These are phyloP conservation scores for Perizoma affinitatum DNA, from an alignment of 2,888 invertebrate genomes.

Conservation along the genomic window DNA sequence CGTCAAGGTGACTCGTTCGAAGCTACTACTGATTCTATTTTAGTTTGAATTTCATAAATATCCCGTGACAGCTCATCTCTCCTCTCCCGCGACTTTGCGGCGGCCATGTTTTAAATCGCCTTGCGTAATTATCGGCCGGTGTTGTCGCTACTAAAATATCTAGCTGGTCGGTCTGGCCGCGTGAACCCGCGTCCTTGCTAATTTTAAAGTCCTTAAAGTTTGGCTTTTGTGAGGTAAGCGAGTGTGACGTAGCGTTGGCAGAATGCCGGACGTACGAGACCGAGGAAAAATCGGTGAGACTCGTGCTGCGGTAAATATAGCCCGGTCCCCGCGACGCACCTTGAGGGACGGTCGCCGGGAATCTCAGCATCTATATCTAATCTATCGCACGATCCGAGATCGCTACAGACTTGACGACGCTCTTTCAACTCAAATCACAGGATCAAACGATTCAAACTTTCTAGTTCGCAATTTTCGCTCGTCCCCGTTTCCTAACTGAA, in stretches of 20 bases:
- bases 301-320: slow-evolving; percentile 63
- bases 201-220: slow-evolving; percentile 82
- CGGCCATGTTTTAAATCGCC: slow-evolving; percentile 64
- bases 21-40: slow-evolving; percentile 81
- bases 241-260: slow-evolving; percentile 78
- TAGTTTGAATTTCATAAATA: slow-evolving; percentile 83
- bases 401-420: slow-evolving; percentile 36
- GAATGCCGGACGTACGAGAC: slow-evolving; percentile 79
- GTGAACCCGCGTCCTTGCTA: slow-evolving; percentile 77
- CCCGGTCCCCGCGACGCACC: slow-evolving; percentile 66
- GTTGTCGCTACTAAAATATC: slow-evolving; percentile 51
- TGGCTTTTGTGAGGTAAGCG: slow-evolving; percentile 79
- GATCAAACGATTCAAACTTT: slow-evolving; percentile 9
- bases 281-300: slow-evolving; percentile 68
- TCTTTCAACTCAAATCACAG: slow-evolving; percentile 19
- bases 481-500: neutral
- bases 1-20: slow-evolving; percentile 81
- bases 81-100: slow-evolving; percentile 76
- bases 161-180: slow-evolving; percentile 49
- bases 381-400: slow-evolving; percentile 21
- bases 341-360: slow-evolving; percentile 65
- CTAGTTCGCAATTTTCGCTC: neutral
- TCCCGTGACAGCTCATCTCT: slow-evolving; percentile 81
- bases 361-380: slow-evolving; percentile 37
- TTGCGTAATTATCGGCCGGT: slow-evolving; percentile 74